Base-by-base conservation (phyloP, 2,113 vertebrate genomes). In the Nibea albiflora region DNA sequence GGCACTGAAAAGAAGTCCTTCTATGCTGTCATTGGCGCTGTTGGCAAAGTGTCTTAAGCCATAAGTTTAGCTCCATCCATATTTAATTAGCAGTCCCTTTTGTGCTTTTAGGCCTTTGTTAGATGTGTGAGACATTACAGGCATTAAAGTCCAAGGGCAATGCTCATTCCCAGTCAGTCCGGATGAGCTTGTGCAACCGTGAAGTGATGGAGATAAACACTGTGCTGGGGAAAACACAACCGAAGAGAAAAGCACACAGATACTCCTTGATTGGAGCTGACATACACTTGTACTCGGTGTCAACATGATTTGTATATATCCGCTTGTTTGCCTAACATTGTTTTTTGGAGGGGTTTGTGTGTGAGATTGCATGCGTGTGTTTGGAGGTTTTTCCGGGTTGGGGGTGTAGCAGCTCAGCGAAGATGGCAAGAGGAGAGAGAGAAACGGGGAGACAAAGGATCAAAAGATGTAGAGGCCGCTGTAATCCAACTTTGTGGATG, bases 31-130 rank as follows among this genome's bases (percentile, higher is more conserved):
- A 49, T 22, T 68, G 46, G 31, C 66, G 53, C 81, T 17, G 5
- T 61, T 65, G 73, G 57, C 80, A 81, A 85, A 63, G 42, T 73
- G 60, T 89, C 77, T 53, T 15, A 47, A 80, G 69, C 74, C 76
- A 79, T 63, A 80, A 64, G 42, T 87, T 77, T 76, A 64, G n/a
- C 52, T 49, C 11, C 75, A 84, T 80, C 54, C 72, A 88, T 87
- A 85, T 87, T 88, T 89, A 85, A 90, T 85, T 70, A 81, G 53
- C 12, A 26, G 42, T 22, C 50, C 26, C 65, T 80, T 83, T 83
- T 77, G 75, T 84, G 85, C 75, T 78, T 84, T 88, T 69, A 58
- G 73, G 61, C 73, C 63, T 71, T 52, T 73, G 78, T 75, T 70
- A 44, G 68, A 75, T 44, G 22, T 82, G 70, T 62, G 60, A 71